Percentiles rank a stretch among this genome's conserved stretches.
phyloP scores from a whole-genome alignment of 2,797 vertebrate species.

The Taeniopygia guttata region DNA sequence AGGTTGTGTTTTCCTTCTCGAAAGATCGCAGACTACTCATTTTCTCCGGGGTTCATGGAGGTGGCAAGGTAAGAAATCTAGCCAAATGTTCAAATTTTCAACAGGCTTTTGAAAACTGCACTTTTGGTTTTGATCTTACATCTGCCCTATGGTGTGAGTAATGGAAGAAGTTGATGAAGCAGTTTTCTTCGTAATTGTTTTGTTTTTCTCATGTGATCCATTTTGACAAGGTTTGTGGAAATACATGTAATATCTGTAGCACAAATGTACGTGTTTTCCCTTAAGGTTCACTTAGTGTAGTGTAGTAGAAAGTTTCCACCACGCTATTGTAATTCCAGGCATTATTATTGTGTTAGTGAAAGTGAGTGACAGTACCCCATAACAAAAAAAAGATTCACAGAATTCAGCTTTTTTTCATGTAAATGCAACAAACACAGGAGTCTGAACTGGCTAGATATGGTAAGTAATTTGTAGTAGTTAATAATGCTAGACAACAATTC shows the following conservation, averaged over 20 bases:
- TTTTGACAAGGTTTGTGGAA: slow-evolving; percentile 51
- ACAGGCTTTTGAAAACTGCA: neutral
- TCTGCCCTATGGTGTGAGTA: neutral
- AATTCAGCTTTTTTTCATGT: slow-evolving; percentile 12
- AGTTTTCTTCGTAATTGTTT: slow-evolving; percentile 36
- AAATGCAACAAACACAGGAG: neutral
- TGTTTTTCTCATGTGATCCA: neutral
- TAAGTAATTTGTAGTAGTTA: slow-evolving; percentile 17
- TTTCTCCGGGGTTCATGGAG: neutral
- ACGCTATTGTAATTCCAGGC: slow-evolving; percentile 9
- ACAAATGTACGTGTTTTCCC: slow-evolving; percentile 45
- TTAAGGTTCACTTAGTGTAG: slow-evolving; percentile 23
- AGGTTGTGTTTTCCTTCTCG: neutral
- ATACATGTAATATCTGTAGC: slow-evolving; percentile 10
- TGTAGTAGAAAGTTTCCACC: slow-evolving; percentile 60
- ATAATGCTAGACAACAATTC: slow-evolving; percentile 32
- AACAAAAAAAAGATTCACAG: slow-evolving; percentile 19
- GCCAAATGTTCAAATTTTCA: slow-evolving; percentile 3
- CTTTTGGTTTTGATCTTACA: slow-evolving; percentile 40
- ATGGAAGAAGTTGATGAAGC: slow-evolving; percentile 39
- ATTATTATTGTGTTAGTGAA: slow-evolving; percentile 50
- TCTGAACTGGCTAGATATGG: neutral
- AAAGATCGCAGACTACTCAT: neutral
- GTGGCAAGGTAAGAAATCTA: slow-evolving; percentile 11
- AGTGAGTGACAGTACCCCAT: slow-evolving; percentile 39